Evolutionary conservation across 1,140 invertebrate genomes (phyloP), one percentile per base, ranked within the genome.

Genomic region (Drosophila ercepeae): DNA sequence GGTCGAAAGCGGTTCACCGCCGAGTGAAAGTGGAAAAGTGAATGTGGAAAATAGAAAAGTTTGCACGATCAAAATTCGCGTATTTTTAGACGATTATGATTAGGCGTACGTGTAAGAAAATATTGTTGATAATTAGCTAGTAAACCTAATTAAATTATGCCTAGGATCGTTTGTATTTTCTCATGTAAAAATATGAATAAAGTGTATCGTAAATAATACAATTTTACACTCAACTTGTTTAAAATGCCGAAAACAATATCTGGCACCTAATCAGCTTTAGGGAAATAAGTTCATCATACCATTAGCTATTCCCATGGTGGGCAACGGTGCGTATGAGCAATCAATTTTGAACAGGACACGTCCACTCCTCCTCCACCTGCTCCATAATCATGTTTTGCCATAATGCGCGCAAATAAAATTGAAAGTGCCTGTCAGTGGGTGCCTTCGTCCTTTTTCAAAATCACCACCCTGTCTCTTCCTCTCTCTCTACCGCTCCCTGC

Each of bases 261-360:
- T 21, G 21, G 2, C 21, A 21, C 21, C 21, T 21, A 21, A 21
- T 21, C 21, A 21, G 36, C 36, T 64, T 19, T 18, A 6, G 9
- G n/a, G 36, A 44, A 52, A 44, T 64, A 65, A 65, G 63, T 45
- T 45, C 60, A 67, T 65, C 36, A 67, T 65, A 44, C 44, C 36
- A 64, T 64, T 51, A 50, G 44, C 44, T 39, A 25, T 63, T 55
- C 55, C 48, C 58, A 46, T 18, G 34, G 39, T 29, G 63, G 63
- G 76, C 72, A 86, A 77, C 73, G 82, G 55, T 73, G 82, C 81
- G 81, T 88, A 81, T 86, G 82, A 88, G 82, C 69, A 74, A 84
- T 67, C 34, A 51, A 45, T 63, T 69, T 69, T 48, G 45, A 72
- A 55, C 59, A 54, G 16, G 7, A 25, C 3, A 23, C 39, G 25